Conservation (phyloP, 2,113 vertebrate species). For the Lonchura striata region DNA sequence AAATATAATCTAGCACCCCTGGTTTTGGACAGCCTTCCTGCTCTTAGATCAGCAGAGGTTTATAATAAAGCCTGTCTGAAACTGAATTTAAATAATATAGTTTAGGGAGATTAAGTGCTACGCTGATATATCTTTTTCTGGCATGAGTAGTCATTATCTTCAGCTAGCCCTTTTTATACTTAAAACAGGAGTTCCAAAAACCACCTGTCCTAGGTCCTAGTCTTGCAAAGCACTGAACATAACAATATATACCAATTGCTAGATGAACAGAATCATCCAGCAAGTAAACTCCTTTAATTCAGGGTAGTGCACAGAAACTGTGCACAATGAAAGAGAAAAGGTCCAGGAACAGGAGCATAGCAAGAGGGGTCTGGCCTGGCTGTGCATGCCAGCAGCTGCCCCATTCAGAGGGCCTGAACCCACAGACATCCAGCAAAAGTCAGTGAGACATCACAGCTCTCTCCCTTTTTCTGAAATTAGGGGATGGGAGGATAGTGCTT, state of each 20-base stretch:
- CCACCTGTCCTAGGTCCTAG: not conserved
- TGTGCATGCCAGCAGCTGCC: not conserved
- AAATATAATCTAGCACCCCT: not conserved
- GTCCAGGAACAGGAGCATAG: not conserved
- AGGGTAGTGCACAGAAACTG: not conserved
- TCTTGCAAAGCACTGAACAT: not conserved
- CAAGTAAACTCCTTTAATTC: not conserved
- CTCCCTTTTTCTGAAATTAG: not conserved
- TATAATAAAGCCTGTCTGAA: not conserved
- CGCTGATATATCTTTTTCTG: not conserved
- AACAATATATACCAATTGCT: accelerated
- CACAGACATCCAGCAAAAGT: not conserved
- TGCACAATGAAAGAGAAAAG: not conserved
- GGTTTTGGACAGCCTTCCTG: not conserved
- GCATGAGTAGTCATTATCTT: not conserved
- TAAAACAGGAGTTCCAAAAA: not conserved
- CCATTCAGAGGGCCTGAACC: not conserved
- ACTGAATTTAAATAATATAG: not conserved
- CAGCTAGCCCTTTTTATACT: not conserved
- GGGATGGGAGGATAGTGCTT: not conserved
- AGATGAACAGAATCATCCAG: not conserved
- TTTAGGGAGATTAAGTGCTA: not conserved
- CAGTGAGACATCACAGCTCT: not conserved
- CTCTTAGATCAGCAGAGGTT: not conserved
- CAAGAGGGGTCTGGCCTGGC: not conserved